Conservation (phyloP, 1,140 invertebrate genomes). For the Harlomillsia oculata region DNA sequence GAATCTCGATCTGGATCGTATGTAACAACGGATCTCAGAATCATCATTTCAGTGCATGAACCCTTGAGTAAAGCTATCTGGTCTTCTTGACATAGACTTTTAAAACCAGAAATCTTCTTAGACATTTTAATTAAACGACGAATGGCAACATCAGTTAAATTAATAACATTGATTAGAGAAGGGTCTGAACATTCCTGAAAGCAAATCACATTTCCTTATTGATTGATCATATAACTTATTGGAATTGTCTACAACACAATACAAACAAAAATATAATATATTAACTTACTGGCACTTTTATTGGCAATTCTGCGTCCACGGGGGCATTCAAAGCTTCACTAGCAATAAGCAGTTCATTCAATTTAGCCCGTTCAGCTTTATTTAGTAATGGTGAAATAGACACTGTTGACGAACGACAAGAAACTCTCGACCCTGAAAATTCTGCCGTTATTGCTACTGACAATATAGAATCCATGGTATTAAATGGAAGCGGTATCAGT, state of each 20-base stretch:
- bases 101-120: slow-evolving; percentile 77
- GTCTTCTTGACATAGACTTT: slow-evolving; percentile 81
- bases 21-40: slow-evolving; percentile 73
- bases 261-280: neutral
- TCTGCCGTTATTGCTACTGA: slow-evolving; percentile 73
- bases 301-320: slow-evolving; percentile 21
- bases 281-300: slow-evolving; percentile 25
- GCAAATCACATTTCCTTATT: slow-evolving; percentile 5
- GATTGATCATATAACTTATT: too few relatives aligned
- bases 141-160: slow-evolving; percentile 82
- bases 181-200: slow-evolving; percentile 47
- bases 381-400: slow-evolving; percentile 58
- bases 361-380: slow-evolving; percentile 66
- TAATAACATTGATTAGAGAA: slow-evolving; percentile 68
- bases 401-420: neutral
- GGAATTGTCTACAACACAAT: slow-evolving; percentile 3
- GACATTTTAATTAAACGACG: slow-evolving; percentile 82
- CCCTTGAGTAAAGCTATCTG: slow-evolving; percentile 82
- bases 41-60: slow-evolving; percentile 83
- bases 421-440: slow-evolving; percentile 42
- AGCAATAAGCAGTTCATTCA: slow-evolving; percentile 71
- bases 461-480: slow-evolving; percentile 61
- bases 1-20: slow-evolving; percentile 73
- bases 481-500: slow-evolving; percentile 14
- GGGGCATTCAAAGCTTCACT: slow-evolving; percentile 71